A percentile compares a stretch with the other conserved stretches of the same genome.
Evolutionary conservation across 2,888 invertebrate species (phyloP).

Genomic region (Chromoteleia sp.): DNA sequence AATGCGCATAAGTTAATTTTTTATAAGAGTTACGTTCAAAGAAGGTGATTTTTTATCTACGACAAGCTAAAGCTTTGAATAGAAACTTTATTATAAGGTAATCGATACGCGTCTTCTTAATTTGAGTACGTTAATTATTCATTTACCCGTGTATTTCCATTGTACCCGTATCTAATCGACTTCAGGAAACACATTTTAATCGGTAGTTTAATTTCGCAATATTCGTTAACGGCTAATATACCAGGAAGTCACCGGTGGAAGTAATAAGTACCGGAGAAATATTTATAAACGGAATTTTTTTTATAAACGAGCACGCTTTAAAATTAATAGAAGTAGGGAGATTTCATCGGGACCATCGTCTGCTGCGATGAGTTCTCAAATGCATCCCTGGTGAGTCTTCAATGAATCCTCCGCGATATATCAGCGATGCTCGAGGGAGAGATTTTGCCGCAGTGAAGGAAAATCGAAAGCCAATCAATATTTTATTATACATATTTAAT

Average conservation of each 20-base stretch:
- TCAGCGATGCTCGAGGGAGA: slow-evolving; percentile 56
- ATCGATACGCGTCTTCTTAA: too few species aligned
- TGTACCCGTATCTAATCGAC: too few species aligned
- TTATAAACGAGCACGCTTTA: slow-evolving; percentile 34
- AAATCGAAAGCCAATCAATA: slow-evolving; percentile 65
- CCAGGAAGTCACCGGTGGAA: neutral
- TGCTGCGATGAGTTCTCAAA: slow-evolving; percentile 58
- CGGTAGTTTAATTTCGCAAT: too few species aligned
- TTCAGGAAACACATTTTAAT: too few species aligned
- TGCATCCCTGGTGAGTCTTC: slow-evolving; percentile 63
- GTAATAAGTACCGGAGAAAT: neutral
- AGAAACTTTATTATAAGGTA: too few species aligned
- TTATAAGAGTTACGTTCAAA: too few species aligned
- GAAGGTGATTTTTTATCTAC: too few species aligned
- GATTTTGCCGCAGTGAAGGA: slow-evolving; percentile 31
- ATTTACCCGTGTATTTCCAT: too few species aligned
- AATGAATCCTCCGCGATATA: slow-evolving; percentile 55
- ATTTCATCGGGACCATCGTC: slow-evolving; percentile 46
- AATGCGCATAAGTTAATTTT: too few species aligned
- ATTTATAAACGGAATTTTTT: slow-evolving; percentile 16
- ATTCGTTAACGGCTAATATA: too few species aligned
- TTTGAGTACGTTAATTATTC: too few species aligned
- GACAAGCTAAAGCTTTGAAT: too few species aligned
- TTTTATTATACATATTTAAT: slow-evolving; percentile 53
- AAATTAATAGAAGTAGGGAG: slow-evolving; percentile 51